Base-by-base conservation (phyloP, 2,888 invertebrate species). In the Sinhomidia bicolor region DNA sequence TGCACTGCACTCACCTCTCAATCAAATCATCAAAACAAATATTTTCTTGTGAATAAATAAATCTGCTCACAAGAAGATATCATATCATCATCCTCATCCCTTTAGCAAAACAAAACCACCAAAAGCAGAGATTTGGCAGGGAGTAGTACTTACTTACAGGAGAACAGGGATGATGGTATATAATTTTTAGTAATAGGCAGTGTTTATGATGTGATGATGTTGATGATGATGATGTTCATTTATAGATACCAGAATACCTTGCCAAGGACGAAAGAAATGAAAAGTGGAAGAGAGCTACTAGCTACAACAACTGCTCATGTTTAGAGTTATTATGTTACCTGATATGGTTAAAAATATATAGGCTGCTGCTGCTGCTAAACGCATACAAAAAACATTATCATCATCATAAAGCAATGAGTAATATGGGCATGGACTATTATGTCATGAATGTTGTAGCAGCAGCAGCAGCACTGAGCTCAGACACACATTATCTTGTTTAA, bases 181-280 rank as follows among this genome's bases (percentile, higher is more conserved):
- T n/a, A n/a, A n/a, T n/a, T n/a, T n/a, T n/a, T n/a, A n/a, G n/a
- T n/a, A n/a, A n/a, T n/a, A n/a, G n/a, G n/a, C n/a, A n/a, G n/a
- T n/a, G n/a, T n/a, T n/a, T n/a, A n/a, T n/a, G n/a, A 29, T 17
- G n/a, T 20, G 6, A 26, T 6, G 6, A 60, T 60, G 60, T n/a
- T n/a, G n/a, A n/a, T n/a, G n/a, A n/a, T n/a, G n/a, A n/a, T n/a
- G n/a, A n/a, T n/a, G n/a, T n/a, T n/a, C n/a, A n/a, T n/a, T n/a
- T n/a, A n/a, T n/a, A n/a, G n/a, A n/a, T n/a, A n/a, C n/a, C n/a
- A 60, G 26, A 74, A 4, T 36, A 36, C 0, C 17, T 17, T 32
- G 54, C 57, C 78, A 78, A 78, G 78, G 78, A 78, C 78, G 78
- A 78, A 78, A 32, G 78, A 78, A 78, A 78, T 78, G 78, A 78